Conservation (phyloP, 2,888 invertebrate genomes). For the Andrena haemorrhoa region DNA sequence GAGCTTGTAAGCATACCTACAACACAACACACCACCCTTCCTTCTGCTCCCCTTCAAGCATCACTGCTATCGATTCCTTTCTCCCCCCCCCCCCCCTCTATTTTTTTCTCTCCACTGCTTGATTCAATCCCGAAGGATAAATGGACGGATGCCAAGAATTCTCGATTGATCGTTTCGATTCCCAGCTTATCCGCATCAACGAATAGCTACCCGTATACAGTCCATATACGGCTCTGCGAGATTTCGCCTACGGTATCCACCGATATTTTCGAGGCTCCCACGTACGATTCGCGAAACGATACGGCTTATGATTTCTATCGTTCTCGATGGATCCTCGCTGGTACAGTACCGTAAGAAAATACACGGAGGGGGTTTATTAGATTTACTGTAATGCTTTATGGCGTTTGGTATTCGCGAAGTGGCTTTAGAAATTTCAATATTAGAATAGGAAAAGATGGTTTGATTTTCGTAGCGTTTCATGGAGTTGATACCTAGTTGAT, state of each 20-base stretch:
- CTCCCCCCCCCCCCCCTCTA: not conserved
- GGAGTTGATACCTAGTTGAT: too few species aligned
- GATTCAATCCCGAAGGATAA: conserved; percentile 62
- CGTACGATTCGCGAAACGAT: not conserved
- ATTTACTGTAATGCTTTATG: too few species aligned
- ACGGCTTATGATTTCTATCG: conserved; percentile 23
- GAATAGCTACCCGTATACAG: conserved; percentile 15
- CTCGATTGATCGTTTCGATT: conserved; percentile 67
- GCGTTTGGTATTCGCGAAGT: too few species aligned
- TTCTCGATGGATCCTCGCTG: not conserved
- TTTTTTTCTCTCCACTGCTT: conserved; percentile 16
- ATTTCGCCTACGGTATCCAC: conserved; percentile 2
- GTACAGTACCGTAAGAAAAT: not conserved
- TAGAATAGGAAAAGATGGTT: too few species aligned
- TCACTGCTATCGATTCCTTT: conserved; percentile 35
- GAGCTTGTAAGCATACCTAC: conserved; percentile 41
- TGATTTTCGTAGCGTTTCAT: too few species aligned
- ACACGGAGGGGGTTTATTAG: not conserved
- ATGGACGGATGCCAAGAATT: conserved; percentile 65
- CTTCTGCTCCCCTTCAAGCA: conserved; percentile 10
- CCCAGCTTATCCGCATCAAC: conserved; percentile 59
- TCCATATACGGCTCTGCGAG: conserved; percentile 1
- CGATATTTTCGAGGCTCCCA: conserved; percentile 27
- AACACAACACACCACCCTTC: not conserved
- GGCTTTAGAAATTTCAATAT: too few species aligned